Conservation (phyloP, 2,888 invertebrate species). For the Papilio elwesi region DNA sequence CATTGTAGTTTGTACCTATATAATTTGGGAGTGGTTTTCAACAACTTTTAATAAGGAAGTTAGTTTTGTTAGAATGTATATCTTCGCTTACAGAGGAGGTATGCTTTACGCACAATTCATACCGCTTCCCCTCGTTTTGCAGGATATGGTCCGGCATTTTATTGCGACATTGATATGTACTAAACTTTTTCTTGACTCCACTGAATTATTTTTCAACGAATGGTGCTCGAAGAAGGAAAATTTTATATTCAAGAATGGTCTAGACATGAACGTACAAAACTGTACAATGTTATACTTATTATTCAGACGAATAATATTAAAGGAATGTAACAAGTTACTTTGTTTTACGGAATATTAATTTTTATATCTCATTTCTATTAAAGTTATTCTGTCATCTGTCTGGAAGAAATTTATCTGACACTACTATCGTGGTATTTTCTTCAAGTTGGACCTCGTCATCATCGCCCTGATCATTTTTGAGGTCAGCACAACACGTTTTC, state of each 20-base stretch:
- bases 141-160: slow-evolving; percentile 62
- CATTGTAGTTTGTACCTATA: too few relatives aligned
- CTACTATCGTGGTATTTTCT: too few relatives aligned
- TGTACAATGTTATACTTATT: not conserved
- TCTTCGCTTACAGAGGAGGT: slow-evolving; percentile 16
- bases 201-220: slow-evolving; percentile 17
- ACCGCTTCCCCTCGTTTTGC: slow-evolving; percentile 57
- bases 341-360: not conserved
- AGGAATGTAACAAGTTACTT: not conserved
- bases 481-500: too few relatives aligned
- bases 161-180: slow-evolving; percentile 56
- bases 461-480: too few relatives aligned
- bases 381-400: too few relatives aligned
- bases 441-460: too few relatives aligned
- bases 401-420: too few relatives aligned
- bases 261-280: not conserved
- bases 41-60: too few relatives aligned
- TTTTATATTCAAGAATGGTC: not conserved
- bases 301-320: not conserved
- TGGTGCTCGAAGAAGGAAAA: slow-evolving; percentile 1
- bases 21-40: too few relatives aligned
- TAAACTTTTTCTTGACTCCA: slow-evolving; percentile 42
- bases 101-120: slow-evolving; percentile 46
- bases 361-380: too few relatives aligned
- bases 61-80: not conserved